phyloP scores from a whole-genome alignment of 64 coral and sea anemone genomes.

The Stichodactyla helianthus region DNA sequence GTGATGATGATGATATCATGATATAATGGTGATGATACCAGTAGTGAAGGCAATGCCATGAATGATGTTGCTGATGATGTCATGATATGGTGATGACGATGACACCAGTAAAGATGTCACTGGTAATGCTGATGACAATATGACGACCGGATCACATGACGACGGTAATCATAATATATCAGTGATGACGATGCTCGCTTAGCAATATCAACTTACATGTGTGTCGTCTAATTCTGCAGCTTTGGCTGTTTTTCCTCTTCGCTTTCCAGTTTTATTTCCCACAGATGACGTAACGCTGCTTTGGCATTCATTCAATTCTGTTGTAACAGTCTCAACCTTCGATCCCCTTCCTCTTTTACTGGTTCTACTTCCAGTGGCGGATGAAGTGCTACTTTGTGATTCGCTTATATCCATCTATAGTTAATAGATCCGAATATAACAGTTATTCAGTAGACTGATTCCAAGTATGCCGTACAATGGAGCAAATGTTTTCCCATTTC shows the following conservation, averaged over 20 bases:
- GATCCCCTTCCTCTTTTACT: constrained; percentile 5
- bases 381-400: background rate
- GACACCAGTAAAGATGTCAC: no score
- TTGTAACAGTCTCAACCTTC: background rate
- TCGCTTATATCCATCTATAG: background rate
- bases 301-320: background rate
- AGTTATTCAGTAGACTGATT: background rate
- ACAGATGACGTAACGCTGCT: constrained; percentile 6
- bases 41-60: no score
- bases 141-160: no score
- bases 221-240: background rate
- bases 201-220: constrained; percentile 8
- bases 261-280: constrained; percentile 3
- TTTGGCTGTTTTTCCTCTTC: constrained; percentile 2
- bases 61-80: no score
- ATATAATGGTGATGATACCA: no score
- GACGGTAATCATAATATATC: no score
- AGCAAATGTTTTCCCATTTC: background rate
- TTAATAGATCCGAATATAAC: background rate
- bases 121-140: no score
- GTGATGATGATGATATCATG: no score
- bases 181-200: no score
- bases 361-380: background rate
- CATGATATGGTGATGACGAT: no score
- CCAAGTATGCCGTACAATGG: background rate